Evolutionary conservation across 2,113 vertebrate genomes (phyloP), one percentile per base, ranked within the genome.

Genomic region (Labeo rohita): DNA sequence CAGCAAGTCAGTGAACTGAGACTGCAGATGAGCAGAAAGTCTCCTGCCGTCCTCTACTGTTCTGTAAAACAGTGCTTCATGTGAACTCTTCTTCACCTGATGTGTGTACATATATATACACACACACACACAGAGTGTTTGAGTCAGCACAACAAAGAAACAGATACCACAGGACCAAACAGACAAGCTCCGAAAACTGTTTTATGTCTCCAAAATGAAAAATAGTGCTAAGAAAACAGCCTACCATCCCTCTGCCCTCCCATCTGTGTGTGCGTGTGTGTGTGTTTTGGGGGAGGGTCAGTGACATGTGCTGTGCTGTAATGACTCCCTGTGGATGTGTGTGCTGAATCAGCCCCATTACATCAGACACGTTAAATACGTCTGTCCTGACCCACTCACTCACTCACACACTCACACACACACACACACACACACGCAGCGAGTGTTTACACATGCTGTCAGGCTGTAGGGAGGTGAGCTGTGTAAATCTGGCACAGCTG

Each of bases 311-410:
- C 94, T 91, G 92, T 87, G 91, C 92, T 85, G 93, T 95, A 96
- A 95, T 95, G 92, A 94, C 92, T 96, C 96, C 95, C 94, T 63
- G 90, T 93, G 94, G 96, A 96, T 91, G 94, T 92, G 94, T 97
- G 94, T 95, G 95, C 96, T 96, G 95, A 95, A 92, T 95, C 95
- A 96, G 96, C 93, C 92, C 93, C 95, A 94, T 96, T 95, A 96
- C 95, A 96, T 96, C 95, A 96, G 95, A 92, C 93, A 92, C 93
- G 94, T 96, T 96, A 95, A 95, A 96, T 96, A 96, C 93, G 95
- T 95, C 94, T 95, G 90, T 90, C 89, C 92, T 95, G 95, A 95
- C 93, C 92, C 80, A 78, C 47, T 11, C 39, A 50, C 78, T 2
- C 13, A 61, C 65, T 59, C 84, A 63, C 65, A 81, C 70, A 70